These are phyloP conservation scores for Odobenus rosmarus DNA, from an alignment of 2,113 vertebrate genomes.

Conservation along the genomic window DNA sequence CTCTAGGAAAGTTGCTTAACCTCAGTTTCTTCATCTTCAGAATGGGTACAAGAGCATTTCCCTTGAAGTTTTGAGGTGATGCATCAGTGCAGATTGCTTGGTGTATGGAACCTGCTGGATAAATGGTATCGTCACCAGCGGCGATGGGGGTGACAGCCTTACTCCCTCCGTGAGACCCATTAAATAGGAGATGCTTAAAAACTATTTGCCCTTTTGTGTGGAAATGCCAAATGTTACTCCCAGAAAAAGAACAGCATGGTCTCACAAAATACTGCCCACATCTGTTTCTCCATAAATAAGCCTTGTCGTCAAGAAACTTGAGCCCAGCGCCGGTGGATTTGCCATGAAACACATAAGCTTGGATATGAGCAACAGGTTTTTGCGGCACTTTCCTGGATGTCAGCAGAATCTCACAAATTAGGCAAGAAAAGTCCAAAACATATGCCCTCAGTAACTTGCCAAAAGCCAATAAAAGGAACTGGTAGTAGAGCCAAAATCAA, in stretches of 20 bases:
- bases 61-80: neutral
- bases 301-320: constrained; percentile 70
- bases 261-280: neutral
- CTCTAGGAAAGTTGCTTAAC: neutral
- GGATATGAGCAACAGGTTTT: constrained; percentile 46
- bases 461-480: constrained; percentile 58
- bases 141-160: neutral
- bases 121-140: neutral
- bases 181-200: constrained; percentile 17
- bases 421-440: constrained; percentile 55
- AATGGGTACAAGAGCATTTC: neutral
- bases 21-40: neutral
- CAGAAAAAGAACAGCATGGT: neutral
- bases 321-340: constrained; percentile 26
- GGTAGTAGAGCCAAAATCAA: neutral
- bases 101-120: neutral
- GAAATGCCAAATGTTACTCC: neutral
- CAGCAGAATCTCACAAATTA: constrained; percentile 68
- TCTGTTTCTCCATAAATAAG: constrained; percentile 71
- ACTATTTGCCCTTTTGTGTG: neutral
- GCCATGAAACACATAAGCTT: constrained; percentile 51
- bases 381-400: constrained; percentile 57
- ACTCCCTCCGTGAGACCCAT: neutral
- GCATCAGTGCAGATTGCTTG: neutral
- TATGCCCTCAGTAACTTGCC: constrained; percentile 55